phyloP scores from a whole-genome alignment of 2,797 vertebrate genomes.

The Esox masquinongy region DNA sequence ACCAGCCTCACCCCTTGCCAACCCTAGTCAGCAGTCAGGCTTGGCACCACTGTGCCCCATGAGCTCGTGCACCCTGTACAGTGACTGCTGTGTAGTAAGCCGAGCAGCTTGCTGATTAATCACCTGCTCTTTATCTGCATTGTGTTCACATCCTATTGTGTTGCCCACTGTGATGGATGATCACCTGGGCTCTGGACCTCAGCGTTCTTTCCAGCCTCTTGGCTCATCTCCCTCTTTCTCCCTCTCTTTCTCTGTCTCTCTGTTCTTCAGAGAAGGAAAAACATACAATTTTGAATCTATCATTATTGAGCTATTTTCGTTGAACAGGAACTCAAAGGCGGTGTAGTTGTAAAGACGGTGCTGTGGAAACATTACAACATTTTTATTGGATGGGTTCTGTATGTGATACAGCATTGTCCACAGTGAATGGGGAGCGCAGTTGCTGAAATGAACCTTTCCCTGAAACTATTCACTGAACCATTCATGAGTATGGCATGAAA shows the following conservation, averaged over 20 bases:
- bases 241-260: not conserved
- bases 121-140: slow-evolving; percentile 54
- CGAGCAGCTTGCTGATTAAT: slow-evolving; percentile 57
- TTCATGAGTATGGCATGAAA: not conserved
- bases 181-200: slow-evolving; percentile 30
- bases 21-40: slow-evolving; percentile 43
- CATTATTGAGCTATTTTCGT: slow-evolving; percentile 23
- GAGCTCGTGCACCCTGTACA: slow-evolving; percentile 31
- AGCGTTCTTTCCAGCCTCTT: slow-evolving; percentile 27
- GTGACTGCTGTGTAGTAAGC: slow-evolving; percentile 14
- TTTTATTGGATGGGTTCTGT: slow-evolving; percentile 35
- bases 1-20: slow-evolving; percentile 40
- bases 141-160: slow-evolving; percentile 61
- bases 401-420: not conserved
- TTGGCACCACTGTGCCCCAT: slow-evolving; percentile 35
- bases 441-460: slow-evolving; percentile 37
- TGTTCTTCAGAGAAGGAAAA: not conserved
- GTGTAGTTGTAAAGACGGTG: slow-evolving; percentile 39
- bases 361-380: slow-evolving; percentile 51
- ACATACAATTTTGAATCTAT: slow-evolving; percentile 24
- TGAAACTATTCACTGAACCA: not conserved
- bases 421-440: slow-evolving; percentile 32
- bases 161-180: slow-evolving; percentile 54
- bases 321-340: slow-evolving; percentile 42
- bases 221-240: slow-evolving; percentile 7